Base-by-base conservation (phyloP, 2,888 invertebrate species). In the Notocelia uddmanniana region DNA sequence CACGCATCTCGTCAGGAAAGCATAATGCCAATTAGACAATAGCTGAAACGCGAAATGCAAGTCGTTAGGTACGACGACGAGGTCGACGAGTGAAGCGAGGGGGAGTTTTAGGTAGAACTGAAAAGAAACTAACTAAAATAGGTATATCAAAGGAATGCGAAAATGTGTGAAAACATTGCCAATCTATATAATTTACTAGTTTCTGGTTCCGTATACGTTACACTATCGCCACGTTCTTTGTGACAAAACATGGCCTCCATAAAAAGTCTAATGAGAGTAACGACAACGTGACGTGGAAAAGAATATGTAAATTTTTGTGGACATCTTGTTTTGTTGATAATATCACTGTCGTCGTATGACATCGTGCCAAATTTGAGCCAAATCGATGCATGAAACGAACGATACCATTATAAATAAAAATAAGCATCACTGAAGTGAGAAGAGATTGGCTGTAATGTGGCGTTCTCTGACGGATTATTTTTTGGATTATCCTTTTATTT, bases 221-320 rank as follows among this genome's bases (percentile, higher is more conserved):
- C 31, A 10, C 31, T 31, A 10, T n/a, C 57, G 57, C 10, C 54
- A 54, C 54, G 57, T 31, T 18, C 57, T n/a, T 57, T 31, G 31
- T 31, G 9, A 31, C 31, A 18, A 31, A 31, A 31, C 57, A 57
- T 31, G 10, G 9, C 57, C 18, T 9, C 31, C 31, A 31, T 31
- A 57, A 18, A 57, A 57, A 57, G 57, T 57, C 57, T 11, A 57
- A 31, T 31, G 26, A 57, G 57, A 31, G 13, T 9, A 10, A 18
- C 31, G 10, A n/a, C 15, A 31, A n/a, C n/a, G n/a, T n/a, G 15
- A 54, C 31, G 31, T 31, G 10, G 15, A 34, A 9, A 57, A 10
- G 15, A 18, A 57, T 11, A n/a, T 18, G 37, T 37, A 37, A 37
- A 11, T 13, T 37, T 37, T 48, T 41, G 13, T 41, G 41, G 13